Conservation (phyloP, 2,797 vertebrate species). For the Hemibagrus guttatus region DNA sequence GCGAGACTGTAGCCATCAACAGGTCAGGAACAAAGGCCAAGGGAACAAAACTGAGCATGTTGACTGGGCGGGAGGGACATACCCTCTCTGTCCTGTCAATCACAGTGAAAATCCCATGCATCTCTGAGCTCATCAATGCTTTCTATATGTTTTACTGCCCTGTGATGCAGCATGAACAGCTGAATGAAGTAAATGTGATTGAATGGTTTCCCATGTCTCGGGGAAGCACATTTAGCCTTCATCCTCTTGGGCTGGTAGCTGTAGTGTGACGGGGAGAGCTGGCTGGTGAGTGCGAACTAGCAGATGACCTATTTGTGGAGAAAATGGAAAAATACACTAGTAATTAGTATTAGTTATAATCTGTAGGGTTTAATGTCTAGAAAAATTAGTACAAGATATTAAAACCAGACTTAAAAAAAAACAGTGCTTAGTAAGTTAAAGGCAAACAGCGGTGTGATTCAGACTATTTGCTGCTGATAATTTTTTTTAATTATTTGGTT, state of each 20-base stretch:
- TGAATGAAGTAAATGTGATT: neutral
- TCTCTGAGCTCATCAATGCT: neutral
- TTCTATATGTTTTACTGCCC: too few species aligned
- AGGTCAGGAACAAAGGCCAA: too few species aligned
- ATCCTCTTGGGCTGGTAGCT: neutral
- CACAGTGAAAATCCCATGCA: neutral
- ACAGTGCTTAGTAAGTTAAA: too few species aligned
- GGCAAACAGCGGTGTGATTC: too few species aligned
- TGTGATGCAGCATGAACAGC: neutral
- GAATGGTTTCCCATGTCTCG: neutral
- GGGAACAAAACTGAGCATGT: too few species aligned
- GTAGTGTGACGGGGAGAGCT: neutral
- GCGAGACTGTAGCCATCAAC: too few species aligned
- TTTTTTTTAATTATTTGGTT: too few species aligned
- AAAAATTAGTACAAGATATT: too few species aligned
- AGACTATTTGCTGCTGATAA: too few species aligned
- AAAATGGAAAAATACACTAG: neutral
- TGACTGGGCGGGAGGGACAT: neutral
- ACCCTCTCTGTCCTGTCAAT: neutral
- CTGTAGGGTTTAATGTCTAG: too few species aligned
- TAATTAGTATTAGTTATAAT: neutral
- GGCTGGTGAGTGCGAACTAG: neutral
- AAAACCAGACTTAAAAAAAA: too few species aligned
- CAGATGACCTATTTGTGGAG: neutral
- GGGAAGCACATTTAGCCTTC: neutral